Evolutionary conservation across 2,888 invertebrate species (phyloP).

Genomic region (Trissolcus brochymenae): DNA sequence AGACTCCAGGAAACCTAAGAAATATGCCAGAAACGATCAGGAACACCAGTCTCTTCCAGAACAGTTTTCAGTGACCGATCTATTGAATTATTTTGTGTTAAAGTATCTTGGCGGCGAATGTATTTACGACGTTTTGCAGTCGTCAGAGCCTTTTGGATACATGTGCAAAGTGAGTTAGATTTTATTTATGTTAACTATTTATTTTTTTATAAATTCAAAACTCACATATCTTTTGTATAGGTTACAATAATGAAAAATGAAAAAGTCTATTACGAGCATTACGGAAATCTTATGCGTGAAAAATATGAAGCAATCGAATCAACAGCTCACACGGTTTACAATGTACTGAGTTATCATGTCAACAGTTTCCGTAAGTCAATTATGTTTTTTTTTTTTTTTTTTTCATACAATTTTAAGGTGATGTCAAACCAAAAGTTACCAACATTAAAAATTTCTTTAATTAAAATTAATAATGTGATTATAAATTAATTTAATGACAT

Average conservation of each 20-base stretch:
- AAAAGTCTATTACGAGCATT: slow-evolving; percentile 60
- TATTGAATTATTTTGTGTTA: slow-evolving; percentile 63
- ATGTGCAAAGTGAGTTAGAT: slow-evolving; percentile 64
- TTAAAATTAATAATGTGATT: too few species aligned
- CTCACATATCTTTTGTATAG: slow-evolving; percentile 51
- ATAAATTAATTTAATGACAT: too few species aligned
- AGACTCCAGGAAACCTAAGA: slow-evolving; percentile 9
- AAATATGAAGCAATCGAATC: slow-evolving; percentile 59
- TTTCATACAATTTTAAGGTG: too few species aligned
- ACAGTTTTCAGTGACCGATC: slow-evolving; percentile 39
- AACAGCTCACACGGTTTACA: slow-evolving; percentile 22
- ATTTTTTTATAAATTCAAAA: background rate
- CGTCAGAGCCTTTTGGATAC: slow-evolving; percentile 55
- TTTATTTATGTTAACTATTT: background rate
- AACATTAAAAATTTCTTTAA: too few species aligned
- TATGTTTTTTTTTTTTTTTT: background rate
- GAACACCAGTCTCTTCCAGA: slow-evolving; percentile 13
- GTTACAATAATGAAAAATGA: slow-evolving; percentile 60
- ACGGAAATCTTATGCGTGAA: slow-evolving; percentile 61
- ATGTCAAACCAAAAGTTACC: too few species aligned
- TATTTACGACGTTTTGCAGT: slow-evolving; percentile 61
- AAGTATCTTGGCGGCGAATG: slow-evolving; percentile 64
- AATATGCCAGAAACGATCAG: background rate
- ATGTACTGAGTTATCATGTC: slow-evolving; percentile 3
- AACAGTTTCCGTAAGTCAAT: slow-evolving; percentile 12